These are phyloP conservation scores for Cheirogaleus major DNA, from an alignment of 2,797 vertebrate genomes.

Conservation along the genomic window DNA sequence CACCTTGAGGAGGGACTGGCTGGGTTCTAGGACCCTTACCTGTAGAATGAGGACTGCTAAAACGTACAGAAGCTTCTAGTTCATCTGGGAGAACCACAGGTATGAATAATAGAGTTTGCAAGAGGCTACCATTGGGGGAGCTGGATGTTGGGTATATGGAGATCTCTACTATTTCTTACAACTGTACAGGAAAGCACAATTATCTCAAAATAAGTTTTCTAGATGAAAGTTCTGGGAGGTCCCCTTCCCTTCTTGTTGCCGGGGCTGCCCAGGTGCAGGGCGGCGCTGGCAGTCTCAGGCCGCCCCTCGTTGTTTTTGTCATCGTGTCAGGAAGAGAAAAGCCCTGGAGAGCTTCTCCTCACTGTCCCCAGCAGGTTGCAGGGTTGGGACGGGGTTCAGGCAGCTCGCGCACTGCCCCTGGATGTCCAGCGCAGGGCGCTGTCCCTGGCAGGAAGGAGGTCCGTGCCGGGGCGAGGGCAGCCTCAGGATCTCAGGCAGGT, in stretches of 20 bases:
- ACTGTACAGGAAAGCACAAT: neutral
- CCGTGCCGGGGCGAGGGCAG: rapidly evolving
- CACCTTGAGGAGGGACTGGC: neutral
- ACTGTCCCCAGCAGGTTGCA: rapidly evolving
- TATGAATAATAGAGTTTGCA: rapidly evolving
- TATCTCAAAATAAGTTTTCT: neutral
- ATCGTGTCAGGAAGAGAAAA: no score
- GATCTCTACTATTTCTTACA: neutral
- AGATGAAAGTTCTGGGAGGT: neutral
- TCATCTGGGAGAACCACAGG: neutral
- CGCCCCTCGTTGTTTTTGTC: rapidly evolving
- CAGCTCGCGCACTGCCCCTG: neutral
- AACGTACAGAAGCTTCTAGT: neutral
- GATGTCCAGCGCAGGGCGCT: neutral
- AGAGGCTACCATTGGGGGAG: rapidly evolving
- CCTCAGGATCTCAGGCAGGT: neutral
- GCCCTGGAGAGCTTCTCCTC: no score
- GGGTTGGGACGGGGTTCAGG: neutral
- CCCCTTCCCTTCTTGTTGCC: neutral
- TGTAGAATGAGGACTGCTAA: neutral
- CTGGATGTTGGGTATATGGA: neutral
- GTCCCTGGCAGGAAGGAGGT: neutral
- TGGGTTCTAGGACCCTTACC: neutral
- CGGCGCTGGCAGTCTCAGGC: no score
- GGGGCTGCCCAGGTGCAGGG: neutral